Base-by-base conservation (phyloP, 2,888 invertebrate species). In the Trimorus sp. region DNA sequence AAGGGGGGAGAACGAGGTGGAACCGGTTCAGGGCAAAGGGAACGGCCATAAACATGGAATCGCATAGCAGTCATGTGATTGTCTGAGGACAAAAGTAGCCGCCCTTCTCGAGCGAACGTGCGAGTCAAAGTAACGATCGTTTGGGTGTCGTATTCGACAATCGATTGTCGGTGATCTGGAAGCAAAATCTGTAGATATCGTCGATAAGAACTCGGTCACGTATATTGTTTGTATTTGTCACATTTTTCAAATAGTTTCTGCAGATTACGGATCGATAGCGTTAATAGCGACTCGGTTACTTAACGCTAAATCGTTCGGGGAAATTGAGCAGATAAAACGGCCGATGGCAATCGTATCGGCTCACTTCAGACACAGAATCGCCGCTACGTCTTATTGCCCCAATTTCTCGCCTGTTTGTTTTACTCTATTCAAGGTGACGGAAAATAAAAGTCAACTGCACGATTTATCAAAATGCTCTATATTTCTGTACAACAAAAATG, bases 171-270 rank as follows among this genome's bases (percentile, higher is more conserved):
- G 53, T 42, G 14, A 45, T 16, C 16, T 49, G 26, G 38, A 38
- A 40, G 11, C 8, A 40, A 7, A 40, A 40, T 9, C 40, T 40
- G 11, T 56, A 59, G 66, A 73, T 63, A 36, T 62, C 26, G 4
- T 4, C 40, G 71, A 66, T 66, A 66, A 65, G 59, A 56, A 40
- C 11, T 38, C 49, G 7, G 7, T 42, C 9, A 49, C 56, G 42
- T 26, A 38, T 26, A 56, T 70, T 77, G 77, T 58, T 63, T 63
- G 56, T 26, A 77, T 77, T 77, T 48, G 15, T 70, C 12, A 58
- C 62, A 77, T 69, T 77, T 62, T 69, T 77, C 63, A 63, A 69
- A 77, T 77, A 77, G 77, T 77, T 77, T 77, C 51, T 9, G n/a
- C 38, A 16, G 38, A 45, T 48, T 45, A 40, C 42, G 15, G 16